These are phyloP conservation scores for Bombus polaris DNA, from an alignment of 1,140 invertebrate species.

Conservation along the genomic window DNA sequence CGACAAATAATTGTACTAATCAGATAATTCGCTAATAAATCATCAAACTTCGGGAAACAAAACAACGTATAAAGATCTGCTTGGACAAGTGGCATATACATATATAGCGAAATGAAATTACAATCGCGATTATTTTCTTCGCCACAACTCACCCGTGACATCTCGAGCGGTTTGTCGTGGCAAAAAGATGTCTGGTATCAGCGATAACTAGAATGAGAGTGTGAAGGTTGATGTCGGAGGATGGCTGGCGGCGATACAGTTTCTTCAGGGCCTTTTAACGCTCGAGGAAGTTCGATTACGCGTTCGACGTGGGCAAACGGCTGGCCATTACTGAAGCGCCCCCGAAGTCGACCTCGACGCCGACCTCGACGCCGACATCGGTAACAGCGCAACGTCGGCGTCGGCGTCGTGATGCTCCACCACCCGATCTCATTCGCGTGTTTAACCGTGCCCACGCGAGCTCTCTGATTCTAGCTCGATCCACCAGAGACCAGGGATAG, in stretches of 20 bases:
- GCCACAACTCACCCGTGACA: constrained; percentile 73
- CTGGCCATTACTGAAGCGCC: constrained; percentile 72
- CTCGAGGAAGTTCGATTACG: constrained; percentile 46
- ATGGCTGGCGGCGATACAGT: constrained; percentile 69
- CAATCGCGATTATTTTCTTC: constrained; percentile 7
- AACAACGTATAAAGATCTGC: background rate
- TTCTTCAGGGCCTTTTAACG: constrained; percentile 67
- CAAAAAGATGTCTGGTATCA: background rate
- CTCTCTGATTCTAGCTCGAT: background rate
- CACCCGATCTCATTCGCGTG: constrained; percentile 61
- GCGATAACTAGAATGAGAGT: background rate
- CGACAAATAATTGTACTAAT: background rate
- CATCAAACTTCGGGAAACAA: background rate
- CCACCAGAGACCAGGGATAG: background rate
- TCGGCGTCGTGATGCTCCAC: constrained; percentile 63
- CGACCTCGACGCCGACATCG: constrained; percentile 28
- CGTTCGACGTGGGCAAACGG: constrained; percentile 68
- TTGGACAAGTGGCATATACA: background rate
- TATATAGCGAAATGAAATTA: background rate
- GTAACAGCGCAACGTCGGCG: constrained; percentile 45
- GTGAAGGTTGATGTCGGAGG: constrained; percentile 34
- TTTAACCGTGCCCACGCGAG: constrained; percentile 54
- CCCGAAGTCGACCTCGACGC: constrained; percentile 37
- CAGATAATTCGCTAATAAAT: background rate
- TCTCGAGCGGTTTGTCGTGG: constrained; percentile 41